These are phyloP conservation scores for Fabriciana adippe DNA, from an alignment of 2,888 invertebrate species.

Conservation along the genomic window DNA sequence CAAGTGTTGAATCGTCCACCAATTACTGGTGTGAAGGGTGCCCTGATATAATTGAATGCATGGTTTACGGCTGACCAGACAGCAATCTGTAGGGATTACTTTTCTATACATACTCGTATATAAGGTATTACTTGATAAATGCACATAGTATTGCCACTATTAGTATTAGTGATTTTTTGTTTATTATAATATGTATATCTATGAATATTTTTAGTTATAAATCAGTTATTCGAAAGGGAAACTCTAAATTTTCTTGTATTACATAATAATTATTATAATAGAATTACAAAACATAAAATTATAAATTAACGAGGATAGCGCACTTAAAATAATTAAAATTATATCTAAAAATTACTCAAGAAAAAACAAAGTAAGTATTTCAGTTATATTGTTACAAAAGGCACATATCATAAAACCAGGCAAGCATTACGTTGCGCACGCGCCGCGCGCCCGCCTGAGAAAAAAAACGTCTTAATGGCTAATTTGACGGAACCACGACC, in stretches of 20 bases:
- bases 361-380: slow-evolving; percentile 34
- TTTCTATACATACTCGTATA: neutral
- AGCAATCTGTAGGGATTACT: neutral
- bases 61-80: slow-evolving; percentile 57
- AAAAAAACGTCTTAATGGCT: slow-evolving; percentile 35
- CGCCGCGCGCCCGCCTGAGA: slow-evolving; percentile 31
- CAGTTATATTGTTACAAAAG: slow-evolving; percentile 37
- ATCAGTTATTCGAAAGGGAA: no score
- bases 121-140: neutral
- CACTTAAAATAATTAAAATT: neutral
- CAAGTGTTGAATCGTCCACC: slow-evolving; percentile 64
- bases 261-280: no score
- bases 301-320: no score
- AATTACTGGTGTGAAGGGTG: slow-evolving; percentile 69
- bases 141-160: neutral
- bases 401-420: slow-evolving; percentile 38
- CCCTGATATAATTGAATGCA: slow-evolving; percentile 73
- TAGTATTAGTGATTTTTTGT: neutral
- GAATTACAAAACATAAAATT: no score
- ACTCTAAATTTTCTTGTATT: no score
- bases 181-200: no score
- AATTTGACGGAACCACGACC: slow-evolving; percentile 35
- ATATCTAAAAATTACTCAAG: slow-evolving; percentile 5
- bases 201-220: no score
- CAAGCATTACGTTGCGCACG: slow-evolving; percentile 40